Base-by-base conservation (phyloP, 2,888 invertebrate species). In the Spicauda simplicius region DNA sequence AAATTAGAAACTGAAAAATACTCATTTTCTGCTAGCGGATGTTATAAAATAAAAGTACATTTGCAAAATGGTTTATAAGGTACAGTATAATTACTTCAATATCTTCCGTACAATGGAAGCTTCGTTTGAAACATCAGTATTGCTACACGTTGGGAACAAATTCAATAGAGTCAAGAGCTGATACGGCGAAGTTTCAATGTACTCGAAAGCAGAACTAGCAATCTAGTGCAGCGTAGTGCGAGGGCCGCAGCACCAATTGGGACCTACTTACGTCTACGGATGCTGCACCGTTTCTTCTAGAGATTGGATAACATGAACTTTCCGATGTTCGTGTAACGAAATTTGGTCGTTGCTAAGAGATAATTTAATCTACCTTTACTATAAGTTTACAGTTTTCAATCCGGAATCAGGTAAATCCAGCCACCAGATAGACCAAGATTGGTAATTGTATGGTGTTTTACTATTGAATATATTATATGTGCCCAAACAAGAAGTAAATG, bases 91-190 rank as follows among this genome's bases (percentile, higher is more conserved):
- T 52, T 50, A 60, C 60, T 52, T 52, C 19, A 64, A 58, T 64
- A 58, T 58, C 57, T 37, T 18, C 18, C 50, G 57, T 50, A 52
- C 37, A 58, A 64, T 14, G 14, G 41, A 41, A 11, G 25, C 37
- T 57, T 57, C n/a, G 16, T 41, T 64, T 20, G 25, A 50, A 50
- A n/a, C 8, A 52, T 64, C 64, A 45, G 12, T 57, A 57, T 57
- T 64, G 50, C 11, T 57, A 57, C 37, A 56, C 48, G n/a, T 64
- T 52, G 48, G 37, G 52, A 57, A 64, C 57, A 64, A 65, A 65
- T 65, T 65, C 54, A 65, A 54, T 54, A 54, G 53, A 65, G 18
- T 37, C 16, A 50, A 56, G 55, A 33, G 25, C 59, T 65, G 45
- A 65, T 53, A 59, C 2, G 53, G 14, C 41, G 41, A 45, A 45